Conservation (phyloP, 2,113 vertebrate genomes). For the Morone saxatilis region DNA sequence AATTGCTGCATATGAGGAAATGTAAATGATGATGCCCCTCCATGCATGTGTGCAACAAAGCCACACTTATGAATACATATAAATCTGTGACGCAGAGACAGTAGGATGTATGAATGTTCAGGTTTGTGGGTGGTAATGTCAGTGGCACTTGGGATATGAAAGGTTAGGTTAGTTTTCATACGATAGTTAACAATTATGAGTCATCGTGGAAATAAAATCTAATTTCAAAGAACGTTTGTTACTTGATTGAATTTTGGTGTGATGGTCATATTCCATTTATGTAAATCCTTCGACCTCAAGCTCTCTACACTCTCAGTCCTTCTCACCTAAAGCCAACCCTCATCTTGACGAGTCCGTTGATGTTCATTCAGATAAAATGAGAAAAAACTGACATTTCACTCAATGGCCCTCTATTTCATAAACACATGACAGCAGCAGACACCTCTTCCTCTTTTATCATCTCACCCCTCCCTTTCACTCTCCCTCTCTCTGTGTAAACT, state of each 20-base stretch:
- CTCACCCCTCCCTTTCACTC: not conserved
- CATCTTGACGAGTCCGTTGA: not conserved
- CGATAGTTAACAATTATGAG: too few relatives aligned
- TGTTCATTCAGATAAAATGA: conserved; percentile 9
- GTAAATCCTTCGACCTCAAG: too few relatives aligned
- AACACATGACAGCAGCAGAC: conserved; percentile 32
- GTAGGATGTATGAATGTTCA: not conserved
- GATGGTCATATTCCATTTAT: too few relatives aligned
- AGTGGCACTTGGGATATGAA: not conserved
- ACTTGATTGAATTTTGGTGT: too few relatives aligned
- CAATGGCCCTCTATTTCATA: conserved; percentile 8
- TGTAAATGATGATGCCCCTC: not conserved
- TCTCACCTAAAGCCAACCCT: not conserved
- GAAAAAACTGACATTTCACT: not conserved
- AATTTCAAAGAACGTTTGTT: not conserved
- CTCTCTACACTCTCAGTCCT: not conserved
- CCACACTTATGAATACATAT: not conserved
- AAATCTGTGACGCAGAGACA: not conserved
- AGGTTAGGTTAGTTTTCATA: not conserved
- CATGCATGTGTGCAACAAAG: conserved; percentile 6
- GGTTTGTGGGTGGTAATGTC: not conserved
- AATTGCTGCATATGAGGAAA: not conserved
- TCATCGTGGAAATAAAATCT: too few relatives aligned
- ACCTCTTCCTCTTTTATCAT: conserved; percentile 37
- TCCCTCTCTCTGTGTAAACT: conserved; percentile 57